Evolutionary conservation across 2,113 vertebrate species (phyloP), one percentile per base, ranked within the genome.

Genomic region (Tylochromis polylepis): DNA sequence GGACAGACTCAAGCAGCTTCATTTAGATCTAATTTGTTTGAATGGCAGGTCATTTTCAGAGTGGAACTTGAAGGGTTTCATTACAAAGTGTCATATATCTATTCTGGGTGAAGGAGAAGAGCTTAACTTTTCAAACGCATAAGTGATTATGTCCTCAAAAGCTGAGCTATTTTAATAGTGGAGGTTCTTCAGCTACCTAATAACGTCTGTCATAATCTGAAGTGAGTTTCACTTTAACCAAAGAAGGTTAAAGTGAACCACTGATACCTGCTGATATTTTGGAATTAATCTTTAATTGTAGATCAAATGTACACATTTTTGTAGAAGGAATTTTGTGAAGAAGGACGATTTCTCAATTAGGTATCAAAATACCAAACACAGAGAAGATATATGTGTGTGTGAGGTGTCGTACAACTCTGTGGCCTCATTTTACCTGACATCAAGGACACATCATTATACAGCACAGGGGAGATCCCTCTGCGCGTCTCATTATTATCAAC

Each of bases 11-110:
- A 65, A 88, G 91, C 80, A 82, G 91, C 90, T 92, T 86, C 83
- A 91, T 92, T 92, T 91, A 90, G 86, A 91, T 88, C 87, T 79
- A 83, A 91, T 93, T 92, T 93, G 85, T 90, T 91, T 92, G 89
- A 94, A 91, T 92, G 90, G 85, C 92, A 88, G 92, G 85, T 92
- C 92, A 86, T 93, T 93, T 92, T 87, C 86, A 2, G 82, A 85
- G 81, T 53, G 34, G 2, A 82, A 92, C 88, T 85, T 88, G 67
- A 92, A 91, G 88, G 87, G 53, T 91, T 91, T 91, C 88, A 91
- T 89, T 91, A 89, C 70, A 91, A 88, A 53, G 85, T 81, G 91
- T 89, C 91, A 88, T 34, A 51, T 27, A 78, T 91, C 57, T 82
- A 90, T 86, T 89, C 87, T 86, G 87, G 70, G 84, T 79, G 86